These are phyloP conservation scores for Marcusenius ussheri DNA, from an alignment of 2,113 vertebrate species.

Conservation along the genomic window DNA sequence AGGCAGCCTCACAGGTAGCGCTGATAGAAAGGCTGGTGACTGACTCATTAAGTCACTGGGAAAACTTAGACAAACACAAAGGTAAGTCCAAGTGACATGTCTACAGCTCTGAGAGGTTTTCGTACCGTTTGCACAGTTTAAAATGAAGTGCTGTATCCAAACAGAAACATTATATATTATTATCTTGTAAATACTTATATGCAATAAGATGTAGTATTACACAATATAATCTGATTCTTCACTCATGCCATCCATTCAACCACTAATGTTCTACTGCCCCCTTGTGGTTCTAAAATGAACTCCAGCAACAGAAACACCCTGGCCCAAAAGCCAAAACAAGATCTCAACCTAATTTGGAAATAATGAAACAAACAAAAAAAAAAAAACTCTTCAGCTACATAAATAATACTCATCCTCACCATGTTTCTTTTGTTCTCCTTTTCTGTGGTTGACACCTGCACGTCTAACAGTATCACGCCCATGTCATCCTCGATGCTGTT, in stretches of 20 bases:
- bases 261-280: slow-evolving; percentile 63
- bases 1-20: slow-evolving; percentile 40
- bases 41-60: slow-evolving; percentile 5
- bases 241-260: slow-evolving; percentile 37
- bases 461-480: slow-evolving; percentile 79
- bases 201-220: background rate
- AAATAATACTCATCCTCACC: slow-evolving; percentile 34
- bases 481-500: slow-evolving; percentile 87
- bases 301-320: background rate
- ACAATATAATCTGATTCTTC: background rate
- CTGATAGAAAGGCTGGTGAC: too few relatives aligned
- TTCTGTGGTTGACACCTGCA: slow-evolving; percentile 73
- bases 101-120: slow-evolving; percentile 34
- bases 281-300: slow-evolving; percentile 41
- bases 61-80: slow-evolving; percentile 31
- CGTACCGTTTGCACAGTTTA: background rate
- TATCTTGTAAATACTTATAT: background rate
- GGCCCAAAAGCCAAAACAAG: background rate
- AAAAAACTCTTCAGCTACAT: background rate
- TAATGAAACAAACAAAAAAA: background rate
- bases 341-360: background rate
- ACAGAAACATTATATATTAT: background rate
- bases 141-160: background rate
- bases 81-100: slow-evolving; percentile 37
- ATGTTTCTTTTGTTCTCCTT: slow-evolving; percentile 76